Evolutionary conservation across 2,888 invertebrate genomes (phyloP), one percentile per base, ranked within the genome.

Genomic region (Synergus umbraculus): DNA sequence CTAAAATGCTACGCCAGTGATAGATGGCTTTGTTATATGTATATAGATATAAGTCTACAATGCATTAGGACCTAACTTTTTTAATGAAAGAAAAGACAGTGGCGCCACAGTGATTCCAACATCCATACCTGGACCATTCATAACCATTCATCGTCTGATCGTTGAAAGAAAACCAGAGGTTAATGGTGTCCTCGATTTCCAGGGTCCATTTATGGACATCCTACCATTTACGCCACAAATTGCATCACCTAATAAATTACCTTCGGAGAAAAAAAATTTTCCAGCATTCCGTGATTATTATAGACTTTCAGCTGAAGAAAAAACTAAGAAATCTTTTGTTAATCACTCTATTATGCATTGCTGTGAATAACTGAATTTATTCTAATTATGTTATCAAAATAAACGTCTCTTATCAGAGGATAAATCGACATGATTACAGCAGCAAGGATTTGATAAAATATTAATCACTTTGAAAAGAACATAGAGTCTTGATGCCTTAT

Each of bases 61-160:
- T 76, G 78, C 84, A 85, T 87, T 84, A 88, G 87, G 86, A 84
- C 84, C 88, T 88, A 88, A 90, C 89, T 87, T 88, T 85, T 87
- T 86, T 88, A 88, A 89, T 89, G 89, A 87, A 87, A 84, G 87
- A 87, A 84, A 76, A 84, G 86, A 85, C 85, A 82, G 78, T 85
- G 89, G 89, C 90, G 88, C 88, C 88, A 86, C 84, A 78, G 80
- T 79, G 86, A 84, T 9, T 54, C 8, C 83, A 85, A 82, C 85
- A 82, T 82, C 86, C 87, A 86, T 88, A 87, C 85, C 85, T 79
- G 83, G 84, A 84, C 87, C 89, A 90, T 90, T 89, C 89, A 89
- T 88, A 87, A 87, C 83, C 85, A 79, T 77, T 82, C 78, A 63
- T 65, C 60, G 58, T 63, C 67, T 76, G 69, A 67, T 69, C 64